Base-by-base conservation (phyloP, 2,888 invertebrate species). In the Drosophila merina region DNA sequence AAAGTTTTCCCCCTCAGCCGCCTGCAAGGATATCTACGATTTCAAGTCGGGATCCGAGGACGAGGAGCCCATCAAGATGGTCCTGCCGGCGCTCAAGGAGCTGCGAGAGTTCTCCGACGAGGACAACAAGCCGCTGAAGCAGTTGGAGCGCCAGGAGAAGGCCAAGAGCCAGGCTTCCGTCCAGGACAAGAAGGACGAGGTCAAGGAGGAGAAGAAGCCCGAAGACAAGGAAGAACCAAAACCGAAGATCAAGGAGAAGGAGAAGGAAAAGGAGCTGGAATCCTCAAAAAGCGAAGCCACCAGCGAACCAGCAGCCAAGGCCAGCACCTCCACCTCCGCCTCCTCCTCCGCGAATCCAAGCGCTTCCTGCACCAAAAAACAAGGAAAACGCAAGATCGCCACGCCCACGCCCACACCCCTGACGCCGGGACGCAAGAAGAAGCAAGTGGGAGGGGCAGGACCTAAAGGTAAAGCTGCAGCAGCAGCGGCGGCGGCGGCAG, bases 1-100 rank as follows among this genome's bases (percentile, higher is more conserved):
- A 9, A 63, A 63, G 30, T 48, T 25, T 14, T 42, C 40, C 8
- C 52, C 58, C 1, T 31, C 73, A 20, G 51, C 66, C 6, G 63
- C 49, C 9, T 48, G 62, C 54, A 88, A 90, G 70, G 91, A 91
- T 59, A 80, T 91, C 4, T 91, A 91, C 12, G 91, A 92, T 57
- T 91, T 91, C 42, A 91, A 91, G 57, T 91, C 91, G 0, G 92
- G 92, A 0, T 91, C 92, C 0, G 91, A 91, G 54, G 91, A 91
- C 59, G 91, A 91, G 49, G 91, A 91, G 14, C 91, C 91, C 4
- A 91, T 91, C 10, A 91, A 91, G 76, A 91, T 91, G 91, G 91
- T 91, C 52, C 71, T 91, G 66, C 90, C 92, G 0, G 81, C 88
- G 2, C 62, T 91, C 1, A 90, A 91, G 59, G 85, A 91, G 72